These are phyloP conservation scores for Caenorhabditis sulstoni DNA, from an alignment of 2,888 invertebrate species.

Conservation along the genomic window DNA sequence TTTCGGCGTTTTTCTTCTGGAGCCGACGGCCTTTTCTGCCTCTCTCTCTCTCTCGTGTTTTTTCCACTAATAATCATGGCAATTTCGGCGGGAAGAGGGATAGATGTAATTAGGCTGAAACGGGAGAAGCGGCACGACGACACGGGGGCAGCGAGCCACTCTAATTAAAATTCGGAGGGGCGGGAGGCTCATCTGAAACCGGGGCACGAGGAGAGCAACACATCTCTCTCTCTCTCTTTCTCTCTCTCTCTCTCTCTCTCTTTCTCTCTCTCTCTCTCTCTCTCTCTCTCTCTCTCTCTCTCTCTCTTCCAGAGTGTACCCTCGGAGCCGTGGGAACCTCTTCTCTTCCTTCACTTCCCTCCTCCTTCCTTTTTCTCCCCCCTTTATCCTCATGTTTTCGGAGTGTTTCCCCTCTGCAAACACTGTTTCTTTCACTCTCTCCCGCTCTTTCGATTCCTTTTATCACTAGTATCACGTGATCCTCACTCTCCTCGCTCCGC, in stretches of 20 bases:
- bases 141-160: slow-evolving; percentile 15
- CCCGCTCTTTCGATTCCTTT: slow-evolving; percentile 10
- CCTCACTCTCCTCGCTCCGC: neutral
- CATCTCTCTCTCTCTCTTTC: neutral
- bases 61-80: slow-evolving; percentile 41
- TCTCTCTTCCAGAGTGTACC: slow-evolving; percentile 1
- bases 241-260: neutral
- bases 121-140: neutral
- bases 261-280: neutral
- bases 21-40: slow-evolving; percentile 8
- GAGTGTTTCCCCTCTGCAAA: slow-evolving; percentile 22
- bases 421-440: slow-evolving; percentile 3
- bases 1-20: slow-evolving; percentile 3
- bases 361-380: neutral
- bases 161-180: slow-evolving; percentile 45
- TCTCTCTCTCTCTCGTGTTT: slow-evolving; percentile 1
- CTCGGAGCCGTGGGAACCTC: slow-evolving; percentile 34
- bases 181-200: neutral
- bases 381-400: slow-evolving; percentile 20
- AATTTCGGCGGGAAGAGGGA: slow-evolving; percentile 8
- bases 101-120: slow-evolving; percentile 18
- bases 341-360: slow-evolving; percentile 7
- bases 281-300: neutral
- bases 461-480: slow-evolving; percentile 17
- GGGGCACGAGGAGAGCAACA: neutral